Evolutionary conservation across 1,140 invertebrate species (phyloP).

Genomic region (Atta texana): DNA sequence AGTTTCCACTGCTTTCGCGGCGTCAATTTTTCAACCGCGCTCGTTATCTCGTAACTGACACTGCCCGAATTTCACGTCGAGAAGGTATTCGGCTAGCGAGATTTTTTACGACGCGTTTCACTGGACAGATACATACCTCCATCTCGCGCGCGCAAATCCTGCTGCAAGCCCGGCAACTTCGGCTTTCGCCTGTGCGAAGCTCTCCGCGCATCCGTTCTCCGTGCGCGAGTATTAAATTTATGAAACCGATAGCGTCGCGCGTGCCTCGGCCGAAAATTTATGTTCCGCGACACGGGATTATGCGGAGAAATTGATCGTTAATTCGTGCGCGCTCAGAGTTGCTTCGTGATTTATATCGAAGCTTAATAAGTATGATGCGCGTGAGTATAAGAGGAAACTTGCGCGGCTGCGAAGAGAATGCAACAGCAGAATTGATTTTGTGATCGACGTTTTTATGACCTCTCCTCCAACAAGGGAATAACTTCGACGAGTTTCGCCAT

Average conservation of each 20-base stretch:
- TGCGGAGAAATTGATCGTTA: slow-evolving; percentile 53
- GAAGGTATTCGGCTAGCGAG: slow-evolving; percentile 12
- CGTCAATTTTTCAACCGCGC: slow-evolving; percentile 56
- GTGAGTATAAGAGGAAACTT: background rate
- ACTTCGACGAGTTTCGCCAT: background rate
- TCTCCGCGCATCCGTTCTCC: background rate
- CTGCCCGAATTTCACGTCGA: slow-evolving; percentile 26
- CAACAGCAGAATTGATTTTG: slow-evolving; percentile 24
- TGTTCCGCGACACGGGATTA: slow-evolving; percentile 49
- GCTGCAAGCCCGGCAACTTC: slow-evolving; percentile 25
- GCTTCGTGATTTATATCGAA: slow-evolving; percentile 40
- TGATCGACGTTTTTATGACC: slow-evolving; percentile 33
- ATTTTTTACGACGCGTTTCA: slow-evolving; percentile 23
- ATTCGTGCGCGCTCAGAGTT: slow-evolving; percentile 33
- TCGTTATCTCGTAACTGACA: slow-evolving; percentile 54
- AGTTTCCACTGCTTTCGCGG: background rate
- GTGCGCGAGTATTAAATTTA: slow-evolving; percentile 47
- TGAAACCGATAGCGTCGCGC: slow-evolving; percentile 54
- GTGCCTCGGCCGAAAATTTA: slow-evolving; percentile 39
- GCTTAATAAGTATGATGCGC: slow-evolving; percentile 40
- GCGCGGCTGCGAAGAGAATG: background rate
- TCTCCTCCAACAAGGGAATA: background rate
- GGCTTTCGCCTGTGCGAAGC: background rate
- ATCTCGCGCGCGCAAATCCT: background rate
- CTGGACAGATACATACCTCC: background rate